A percentile compares a stretch with the other conserved stretches of the same genome.
Evolutionary conservation across 2,797 vertebrate species (phyloP).

Genomic region (Sebastes hubbsi): DNA sequence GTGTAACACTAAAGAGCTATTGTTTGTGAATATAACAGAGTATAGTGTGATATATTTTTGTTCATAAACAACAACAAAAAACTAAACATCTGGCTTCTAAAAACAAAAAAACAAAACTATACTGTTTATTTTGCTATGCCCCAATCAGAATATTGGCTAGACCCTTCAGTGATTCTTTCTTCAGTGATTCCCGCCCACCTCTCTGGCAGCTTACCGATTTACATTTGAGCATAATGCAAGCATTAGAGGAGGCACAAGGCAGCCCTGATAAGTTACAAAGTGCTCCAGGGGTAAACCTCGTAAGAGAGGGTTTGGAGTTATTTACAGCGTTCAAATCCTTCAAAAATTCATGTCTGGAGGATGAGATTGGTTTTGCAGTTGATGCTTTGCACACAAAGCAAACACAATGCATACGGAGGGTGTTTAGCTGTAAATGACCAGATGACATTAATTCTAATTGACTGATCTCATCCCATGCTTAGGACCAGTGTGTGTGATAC

Average conservation of each 20-base stretch:
- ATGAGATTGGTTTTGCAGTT: slow-evolving; percentile 84
- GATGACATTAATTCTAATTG: slow-evolving; percentile 83
- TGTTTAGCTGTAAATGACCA: slow-evolving; percentile 81
- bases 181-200: slow-evolving; percentile 84
- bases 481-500: slow-evolving; percentile 70
- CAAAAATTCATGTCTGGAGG: slow-evolving; percentile 84
- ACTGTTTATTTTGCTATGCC: slow-evolving; percentile 79
- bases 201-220: slow-evolving; percentile 87
- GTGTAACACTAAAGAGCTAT: slow-evolving; percentile 45
- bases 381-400: slow-evolving; percentile 83
- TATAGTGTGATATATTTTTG: slow-evolving; percentile 63
- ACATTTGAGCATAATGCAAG: slow-evolving; percentile 88
- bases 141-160: slow-evolving; percentile 82
- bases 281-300: slow-evolving; percentile 86
- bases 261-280: slow-evolving; percentile 89
- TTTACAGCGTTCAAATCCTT: slow-evolving; percentile 89
- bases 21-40: slow-evolving; percentile 59
- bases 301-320: slow-evolving; percentile 88
- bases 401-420: slow-evolving; percentile 77
- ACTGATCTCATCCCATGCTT: slow-evolving; percentile 79
- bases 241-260: slow-evolving; percentile 87
- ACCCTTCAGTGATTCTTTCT: slow-evolving; percentile 82
- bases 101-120: slow-evolving; percentile 77
- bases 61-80: slow-evolving; percentile 25
- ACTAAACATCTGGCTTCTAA: slow-evolving; percentile 37